Conservation (phyloP, 1,140 invertebrate species). For the Ephestia elutella region DNA sequence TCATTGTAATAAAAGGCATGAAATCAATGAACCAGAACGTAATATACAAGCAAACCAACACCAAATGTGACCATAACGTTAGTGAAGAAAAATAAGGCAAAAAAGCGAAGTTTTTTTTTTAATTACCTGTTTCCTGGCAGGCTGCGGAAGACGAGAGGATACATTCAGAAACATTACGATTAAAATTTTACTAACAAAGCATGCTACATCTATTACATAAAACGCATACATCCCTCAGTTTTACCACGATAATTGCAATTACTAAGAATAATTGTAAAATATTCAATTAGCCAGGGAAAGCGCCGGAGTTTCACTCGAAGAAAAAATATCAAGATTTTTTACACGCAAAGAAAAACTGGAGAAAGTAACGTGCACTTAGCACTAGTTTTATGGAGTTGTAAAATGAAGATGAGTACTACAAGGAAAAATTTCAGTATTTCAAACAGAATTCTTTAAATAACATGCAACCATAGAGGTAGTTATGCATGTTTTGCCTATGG, state of each 20-base stretch:
- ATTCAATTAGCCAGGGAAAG: conserved; percentile 65
- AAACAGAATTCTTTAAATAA: not conserved
- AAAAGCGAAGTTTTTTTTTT: conserved; percentile 15
- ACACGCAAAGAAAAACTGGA: conserved; percentile 63
- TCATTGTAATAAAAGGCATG: not conserved
- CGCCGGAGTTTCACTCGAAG: conserved; percentile 52
- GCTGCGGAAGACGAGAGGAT: conserved; percentile 67
- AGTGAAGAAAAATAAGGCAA: conserved; percentile 15
- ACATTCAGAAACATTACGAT: conserved; percentile 71
- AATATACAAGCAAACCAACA: conserved; percentile 11
- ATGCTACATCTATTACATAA: conserved; percentile 43
- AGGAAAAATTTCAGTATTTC: not conserved
- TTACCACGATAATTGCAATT: not conserved
- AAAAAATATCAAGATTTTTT: conserved; percentile 71
- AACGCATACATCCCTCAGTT: conserved; percentile 16
- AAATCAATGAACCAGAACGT: not conserved
- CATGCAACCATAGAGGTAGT: not conserved
- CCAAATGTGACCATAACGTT: conserved; percentile 5
- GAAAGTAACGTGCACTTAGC: conserved; percentile 33
- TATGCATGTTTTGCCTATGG: not conserved
- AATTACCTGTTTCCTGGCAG: conserved; percentile 70
- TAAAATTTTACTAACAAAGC: conserved; percentile 56
- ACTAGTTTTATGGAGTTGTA: not conserved
- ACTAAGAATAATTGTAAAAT: conserved; percentile 29
- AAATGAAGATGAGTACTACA: not conserved